Evolutionary conservation across 2,888 invertebrate species (phyloP), one percentile per base, ranked within the genome.

Genomic region (Ligdia adustata): DNA sequence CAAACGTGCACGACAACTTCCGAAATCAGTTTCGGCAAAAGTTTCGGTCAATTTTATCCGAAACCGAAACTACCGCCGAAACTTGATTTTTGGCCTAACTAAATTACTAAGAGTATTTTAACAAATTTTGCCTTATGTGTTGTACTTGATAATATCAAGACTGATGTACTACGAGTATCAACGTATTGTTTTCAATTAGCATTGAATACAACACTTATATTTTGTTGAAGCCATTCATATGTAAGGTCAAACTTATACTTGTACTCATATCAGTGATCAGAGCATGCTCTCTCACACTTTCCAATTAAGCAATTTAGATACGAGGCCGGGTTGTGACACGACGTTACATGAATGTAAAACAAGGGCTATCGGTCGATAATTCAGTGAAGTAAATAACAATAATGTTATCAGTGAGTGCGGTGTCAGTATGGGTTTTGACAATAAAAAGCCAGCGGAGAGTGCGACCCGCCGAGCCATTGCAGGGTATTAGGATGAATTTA

Each of bases 231-330:
- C 55, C 64, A 62, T 69, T 77, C 77, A 75, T 79, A 82, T 74
- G 75, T 75, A 78, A 82, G 80, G 76, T 82, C 79, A 79, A 49
- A 60, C 68, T 70, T 68, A 67, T 72, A 69, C 71, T 72, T 65
- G 69, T 73, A 78, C 77, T 77, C 70, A 73, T 83, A 80, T 78
- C 75, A 62, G 65, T 75, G 72, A 72, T 72, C 71, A 64, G 70
- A 69, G 69, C 70, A 72, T 72, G 71, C 76, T 76, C 78, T 82
- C 75, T 71, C 70, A 64, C 64, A 75, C 81, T 88, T 86, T 87
- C 85, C 90, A 89, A 90, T 90, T 89, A 89, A 90, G 90, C 85
- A 83, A 88, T 90, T 89, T 87, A 89, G 90, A 90, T 89, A 89
- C 86, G 75, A 68, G 56, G 53, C 59, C 69, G 71, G 75, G 69